Evolutionary conservation across 2,797 vertebrate species (phyloP), one percentile per base, ranked within the genome.

Genomic region (Lepus oiostolus): DNA sequence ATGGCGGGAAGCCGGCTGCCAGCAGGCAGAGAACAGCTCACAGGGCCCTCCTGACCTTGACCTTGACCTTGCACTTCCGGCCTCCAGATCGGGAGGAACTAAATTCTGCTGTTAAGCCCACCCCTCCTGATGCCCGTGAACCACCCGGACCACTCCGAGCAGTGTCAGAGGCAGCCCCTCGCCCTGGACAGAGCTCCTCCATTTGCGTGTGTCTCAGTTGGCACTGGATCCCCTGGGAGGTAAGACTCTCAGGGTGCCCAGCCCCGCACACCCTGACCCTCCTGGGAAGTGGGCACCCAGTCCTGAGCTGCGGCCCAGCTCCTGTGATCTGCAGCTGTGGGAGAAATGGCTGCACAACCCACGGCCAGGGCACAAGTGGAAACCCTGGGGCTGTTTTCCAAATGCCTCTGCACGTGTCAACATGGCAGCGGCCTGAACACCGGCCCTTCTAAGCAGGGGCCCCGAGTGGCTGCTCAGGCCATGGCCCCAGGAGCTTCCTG

Each of bases 391-490:
- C 4, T 8, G 30, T 80, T 52, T 50, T 52, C 38, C 72, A 35
- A 17, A 63, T 4, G 19, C 54, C 54, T 58, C 19, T 16, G 54
- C 54, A 58, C 54, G 19, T 14, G 54, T 58, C 13, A 10, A 74
- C 28, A 6, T 2, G 17, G 47, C 2, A 5, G 21, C 21, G 11
- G 22, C 42, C 16, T 47, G 58, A 11, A 68, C 0, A 3, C 28
- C 19, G 52, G 58, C 6, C 58, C 30, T n/a, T 7, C n/a, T 14
- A 17, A 47, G 28, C 12, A 22, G 12, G 75, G 35, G 63, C 17
- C 52, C 35, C 0, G 8, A 5, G 80, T 8, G 42, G 14, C 79
- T 2, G 1, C 2, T 16, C 0, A 5, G 47, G n/a, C 1, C 4
- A 0, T 26, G 35, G 1, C 21, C 17, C 17, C 5, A 0, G 2